These are phyloP conservation scores for Scaptodrosophila latifasciaeformis DNA, from an alignment of 2,888 invertebrate species.

Conservation along the genomic window DNA sequence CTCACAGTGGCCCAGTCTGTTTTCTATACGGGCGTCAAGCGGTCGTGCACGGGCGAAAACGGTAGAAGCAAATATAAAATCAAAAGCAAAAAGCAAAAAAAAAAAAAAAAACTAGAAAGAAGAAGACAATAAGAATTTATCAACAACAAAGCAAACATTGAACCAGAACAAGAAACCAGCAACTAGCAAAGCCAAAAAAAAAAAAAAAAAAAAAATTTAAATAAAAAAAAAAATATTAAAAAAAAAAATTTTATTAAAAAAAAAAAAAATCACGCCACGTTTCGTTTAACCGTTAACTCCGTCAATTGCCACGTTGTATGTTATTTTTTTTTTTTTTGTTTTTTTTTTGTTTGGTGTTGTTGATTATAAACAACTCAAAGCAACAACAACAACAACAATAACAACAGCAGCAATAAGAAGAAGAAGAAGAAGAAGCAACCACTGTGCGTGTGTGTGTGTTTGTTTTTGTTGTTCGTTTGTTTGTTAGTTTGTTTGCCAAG, in stretches of 20 bases:
- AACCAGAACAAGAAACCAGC: background rate
- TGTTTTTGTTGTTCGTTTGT: background rate
- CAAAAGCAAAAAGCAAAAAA: background rate
- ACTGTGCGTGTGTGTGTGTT: too few relatives aligned
- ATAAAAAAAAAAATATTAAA: constrained; percentile 20
- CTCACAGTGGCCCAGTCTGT: constrained; percentile 73
- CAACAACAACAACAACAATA: constrained; percentile 5
- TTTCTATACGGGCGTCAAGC: constrained; percentile 75
- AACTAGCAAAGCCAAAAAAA: constrained; percentile 15
- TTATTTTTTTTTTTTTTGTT: constrained; percentile 4
- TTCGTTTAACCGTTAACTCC: too few relatives aligned
- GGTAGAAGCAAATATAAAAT: constrained; percentile 8
- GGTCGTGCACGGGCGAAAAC: constrained; percentile 63
- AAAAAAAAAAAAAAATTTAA: constrained; percentile 4
- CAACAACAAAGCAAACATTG: background rate
- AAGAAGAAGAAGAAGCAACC: constrained; percentile 3
- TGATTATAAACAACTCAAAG: background rate
- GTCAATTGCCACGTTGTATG: too few relatives aligned
- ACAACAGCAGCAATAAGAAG: constrained; percentile 7
- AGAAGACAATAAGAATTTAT: constrained; percentile 2
- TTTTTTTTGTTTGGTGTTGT: too few relatives aligned
- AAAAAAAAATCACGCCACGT: too few relatives aligned
- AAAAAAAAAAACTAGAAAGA: constrained; percentile 3
- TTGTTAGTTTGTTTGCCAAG: background rate
- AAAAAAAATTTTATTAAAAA: constrained; percentile 11